phyloP scores from a whole-genome alignment of 1,140 invertebrate genomes.

The Heliconius congener region DNA sequence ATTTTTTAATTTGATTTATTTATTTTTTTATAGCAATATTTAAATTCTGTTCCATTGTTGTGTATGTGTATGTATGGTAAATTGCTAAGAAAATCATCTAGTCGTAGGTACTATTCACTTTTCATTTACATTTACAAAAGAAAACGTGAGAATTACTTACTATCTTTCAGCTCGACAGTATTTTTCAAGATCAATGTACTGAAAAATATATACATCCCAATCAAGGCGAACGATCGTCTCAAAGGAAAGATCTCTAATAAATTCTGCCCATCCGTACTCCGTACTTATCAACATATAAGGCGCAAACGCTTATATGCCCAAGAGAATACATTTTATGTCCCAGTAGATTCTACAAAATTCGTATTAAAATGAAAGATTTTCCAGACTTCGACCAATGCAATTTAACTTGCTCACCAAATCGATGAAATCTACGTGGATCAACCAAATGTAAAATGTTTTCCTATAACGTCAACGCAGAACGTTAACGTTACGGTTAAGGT shows the following conservation, averaged over 20 bases:
- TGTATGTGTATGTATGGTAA: too few relatives aligned
- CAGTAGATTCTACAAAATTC: background rate
- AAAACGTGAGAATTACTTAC: background rate
- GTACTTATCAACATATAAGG: slow-evolving; percentile 11
- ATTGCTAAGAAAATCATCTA: too few relatives aligned
- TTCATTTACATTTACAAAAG: background rate
- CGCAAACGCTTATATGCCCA: background rate
- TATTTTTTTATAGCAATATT: too few relatives aligned
- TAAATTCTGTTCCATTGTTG: too few relatives aligned
- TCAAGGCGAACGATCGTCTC: slow-evolving; percentile 20
- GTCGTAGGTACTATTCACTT: too few relatives aligned
- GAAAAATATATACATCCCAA: slow-evolving; percentile 16
- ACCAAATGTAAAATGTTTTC: background rate
- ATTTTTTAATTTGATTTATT: too few relatives aligned
- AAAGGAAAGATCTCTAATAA: slow-evolving; percentile 16
- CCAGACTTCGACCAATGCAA: background rate
- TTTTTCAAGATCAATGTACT: slow-evolving; percentile 21
- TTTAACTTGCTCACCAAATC: background rate
- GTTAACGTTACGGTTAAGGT: too few relatives aligned
- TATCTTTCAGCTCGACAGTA: background rate
- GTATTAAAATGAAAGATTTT: slow-evolving; percentile 12
- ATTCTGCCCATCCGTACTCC: slow-evolving; percentile 13
- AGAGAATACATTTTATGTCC: slow-evolving; percentile 16
- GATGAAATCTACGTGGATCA: background rate
- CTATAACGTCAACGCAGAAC: background rate